A percentile compares a stretch with the other conserved stretches of the same genome.
Conservation (phyloP, 2,113 vertebrate genomes). For the Carettochelys insculpta region DNA sequence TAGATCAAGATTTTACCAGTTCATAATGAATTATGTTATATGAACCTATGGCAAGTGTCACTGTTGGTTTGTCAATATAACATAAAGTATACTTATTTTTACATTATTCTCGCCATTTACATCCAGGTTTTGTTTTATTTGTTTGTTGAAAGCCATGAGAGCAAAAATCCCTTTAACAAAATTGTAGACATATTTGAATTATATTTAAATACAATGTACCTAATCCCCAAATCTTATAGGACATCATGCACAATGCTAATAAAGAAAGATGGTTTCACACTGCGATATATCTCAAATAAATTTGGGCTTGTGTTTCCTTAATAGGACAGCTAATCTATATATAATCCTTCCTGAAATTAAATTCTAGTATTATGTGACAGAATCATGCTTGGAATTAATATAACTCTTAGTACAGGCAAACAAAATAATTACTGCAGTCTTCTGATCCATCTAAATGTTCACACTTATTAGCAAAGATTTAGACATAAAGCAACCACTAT, state of each 20-base stretch:
- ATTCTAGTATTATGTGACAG: constrained; percentile 26
- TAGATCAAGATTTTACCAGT: neutral
- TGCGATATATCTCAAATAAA: neutral
- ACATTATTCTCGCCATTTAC: neutral
- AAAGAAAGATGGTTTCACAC: neutral
- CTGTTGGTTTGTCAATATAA: neutral
- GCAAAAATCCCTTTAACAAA: neutral
- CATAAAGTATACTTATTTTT: neutral
- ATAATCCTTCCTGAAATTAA: constrained; percentile 56
- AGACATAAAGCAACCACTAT: neutral
- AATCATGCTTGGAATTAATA: constrained; percentile 43
- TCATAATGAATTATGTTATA: accelerated
- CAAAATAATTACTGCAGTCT: constrained; percentile 21
- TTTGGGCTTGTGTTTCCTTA: neutral
- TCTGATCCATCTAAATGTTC: constrained; percentile 43
- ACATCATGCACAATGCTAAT: neutral
- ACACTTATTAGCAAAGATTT: constrained; percentile 43
- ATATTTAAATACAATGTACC: neutral
- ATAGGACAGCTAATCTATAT: constrained; percentile 33
- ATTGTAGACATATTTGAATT: neutral
- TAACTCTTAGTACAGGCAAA: constrained; percentile 10
- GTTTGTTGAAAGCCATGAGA: neutral
- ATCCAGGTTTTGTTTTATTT: neutral
- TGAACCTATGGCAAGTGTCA: neutral
- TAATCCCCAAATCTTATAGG: neutral